A percentile compares a stretch with the other conserved stretches of the same genome.
Evolutionary conservation across 1,140 invertebrate genomes (phyloP).

Genomic region (Zaprionus ornatus): DNA sequence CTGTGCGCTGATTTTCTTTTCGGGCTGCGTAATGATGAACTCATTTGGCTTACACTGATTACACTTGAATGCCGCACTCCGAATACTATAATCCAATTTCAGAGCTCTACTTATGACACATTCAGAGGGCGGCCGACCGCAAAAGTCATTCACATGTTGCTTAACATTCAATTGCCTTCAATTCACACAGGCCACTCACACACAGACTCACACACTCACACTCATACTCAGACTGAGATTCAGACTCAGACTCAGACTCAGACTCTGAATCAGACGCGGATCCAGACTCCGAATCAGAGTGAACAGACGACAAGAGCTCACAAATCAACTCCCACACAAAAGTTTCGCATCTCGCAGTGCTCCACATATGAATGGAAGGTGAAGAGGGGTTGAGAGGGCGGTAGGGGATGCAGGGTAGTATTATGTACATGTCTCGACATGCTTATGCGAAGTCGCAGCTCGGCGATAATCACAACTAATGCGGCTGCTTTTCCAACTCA

Average conservation of each 20-base stretch:
- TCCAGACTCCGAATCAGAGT: constrained; percentile 10
- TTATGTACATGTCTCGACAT: constrained; percentile 23
- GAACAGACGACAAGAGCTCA: constrained; percentile 55
- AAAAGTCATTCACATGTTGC: constrained; percentile 63
- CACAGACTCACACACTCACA: not conserved
- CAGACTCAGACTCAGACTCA: not conserved
- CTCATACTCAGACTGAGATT: not conserved
- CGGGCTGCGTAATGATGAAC: constrained; percentile 10
- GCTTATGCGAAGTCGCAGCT: constrained; percentile 45
- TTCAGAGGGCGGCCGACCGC: constrained; percentile 33
- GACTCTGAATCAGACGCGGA: constrained; percentile 4
- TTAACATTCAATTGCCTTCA: constrained; percentile 72
- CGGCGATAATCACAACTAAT: constrained; percentile 76
- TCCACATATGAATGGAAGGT: not conserved
- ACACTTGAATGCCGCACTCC: constrained; percentile 50
- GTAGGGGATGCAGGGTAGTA: not conserved
- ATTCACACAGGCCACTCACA: constrained; percentile 42
- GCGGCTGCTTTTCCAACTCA: constrained; percentile 57
- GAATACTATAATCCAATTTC: constrained; percentile 58
- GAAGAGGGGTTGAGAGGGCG: not conserved
- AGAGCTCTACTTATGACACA: constrained; percentile 47
- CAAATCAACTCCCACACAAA: constrained; percentile 76
- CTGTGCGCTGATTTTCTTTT: constrained; percentile 2
- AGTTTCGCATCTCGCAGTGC: constrained; percentile 29
- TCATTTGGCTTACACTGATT: constrained; percentile 67